Evolutionary conservation across 2,888 invertebrate genomes (phyloP).

Genomic region (Leptopterna dolabrata): DNA sequence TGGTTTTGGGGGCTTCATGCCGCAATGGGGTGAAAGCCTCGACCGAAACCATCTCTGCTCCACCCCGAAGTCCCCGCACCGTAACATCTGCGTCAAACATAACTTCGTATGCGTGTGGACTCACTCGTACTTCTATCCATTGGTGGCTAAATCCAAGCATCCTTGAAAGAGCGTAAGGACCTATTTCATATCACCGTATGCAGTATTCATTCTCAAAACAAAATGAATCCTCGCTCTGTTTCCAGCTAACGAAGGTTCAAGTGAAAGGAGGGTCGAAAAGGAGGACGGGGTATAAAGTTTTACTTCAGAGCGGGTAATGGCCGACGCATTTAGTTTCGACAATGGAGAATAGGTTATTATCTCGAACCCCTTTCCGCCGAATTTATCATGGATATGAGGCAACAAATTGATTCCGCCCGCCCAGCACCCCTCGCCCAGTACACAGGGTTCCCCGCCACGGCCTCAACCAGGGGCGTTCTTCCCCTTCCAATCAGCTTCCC

Average conservation of each 20-base stretch:
- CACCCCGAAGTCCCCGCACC: too few species aligned
- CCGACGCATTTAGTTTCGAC: neutral
- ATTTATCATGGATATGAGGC: constrained; percentile 54
- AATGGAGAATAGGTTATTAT: constrained; percentile 34
- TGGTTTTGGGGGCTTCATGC: too few species aligned
- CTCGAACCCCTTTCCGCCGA: constrained; percentile 26
- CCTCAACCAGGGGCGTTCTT: neutral
- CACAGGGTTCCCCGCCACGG: neutral
- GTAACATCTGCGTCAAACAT: too few species aligned
- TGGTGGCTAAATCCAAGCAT: too few species aligned
- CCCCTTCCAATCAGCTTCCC: constrained; percentile 29
- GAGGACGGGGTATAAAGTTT: neutral
- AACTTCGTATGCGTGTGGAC: too few species aligned
- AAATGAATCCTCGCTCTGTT: too few species aligned
- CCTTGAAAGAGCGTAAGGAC: too few species aligned
- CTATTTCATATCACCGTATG: too few species aligned
- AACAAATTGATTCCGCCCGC: constrained; percentile 49
- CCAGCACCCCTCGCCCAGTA: neutral
- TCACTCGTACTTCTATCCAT: too few species aligned
- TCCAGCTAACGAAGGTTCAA: neutral
- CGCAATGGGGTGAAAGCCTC: too few species aligned
- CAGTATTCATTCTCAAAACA: too few species aligned
- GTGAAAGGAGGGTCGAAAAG: neutral
- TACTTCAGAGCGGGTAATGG: neutral
- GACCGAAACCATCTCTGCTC: too few species aligned